phyloP scores from a whole-genome alignment of 2,113 vertebrate species.

The Melanerpes formicivorus region DNA sequence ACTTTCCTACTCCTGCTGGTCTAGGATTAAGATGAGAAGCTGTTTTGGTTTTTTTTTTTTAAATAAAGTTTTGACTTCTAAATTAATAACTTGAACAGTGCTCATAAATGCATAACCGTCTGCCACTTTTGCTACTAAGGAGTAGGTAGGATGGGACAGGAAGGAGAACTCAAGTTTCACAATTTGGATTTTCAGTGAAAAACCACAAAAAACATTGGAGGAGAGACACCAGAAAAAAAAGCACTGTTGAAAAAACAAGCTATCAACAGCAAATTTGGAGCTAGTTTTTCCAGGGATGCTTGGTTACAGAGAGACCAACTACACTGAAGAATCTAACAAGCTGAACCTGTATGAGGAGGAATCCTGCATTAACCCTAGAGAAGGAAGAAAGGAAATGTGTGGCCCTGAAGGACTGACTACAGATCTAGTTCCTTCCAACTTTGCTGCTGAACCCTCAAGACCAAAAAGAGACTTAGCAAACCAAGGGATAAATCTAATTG shows the following conservation, averaged over 20 bases:
- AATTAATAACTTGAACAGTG: neutral
- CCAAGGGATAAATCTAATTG: neutral
- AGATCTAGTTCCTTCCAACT: neutral
- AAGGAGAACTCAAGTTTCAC: neutral
- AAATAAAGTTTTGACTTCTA: neutral
- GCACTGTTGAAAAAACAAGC: neutral
- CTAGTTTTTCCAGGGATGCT: neutral
- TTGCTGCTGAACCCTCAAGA: neutral
- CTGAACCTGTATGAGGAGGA: neutral
- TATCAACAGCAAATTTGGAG: neutral
- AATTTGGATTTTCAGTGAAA: neutral
- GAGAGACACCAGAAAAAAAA: neutral
- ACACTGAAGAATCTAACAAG: rapidly evolving
- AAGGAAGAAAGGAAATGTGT: neutral
- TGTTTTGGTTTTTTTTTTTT: too few species aligned
- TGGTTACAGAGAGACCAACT: neutral
- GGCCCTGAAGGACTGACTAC: neutral
- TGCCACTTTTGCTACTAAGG: neutral
- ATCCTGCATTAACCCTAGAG: neutral
- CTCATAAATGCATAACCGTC: neutral
- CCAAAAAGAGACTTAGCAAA: neutral
- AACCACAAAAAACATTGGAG: neutral
- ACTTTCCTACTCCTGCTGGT: too few species aligned
- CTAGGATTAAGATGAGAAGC: neutral
- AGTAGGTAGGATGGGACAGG: neutral